These are phyloP conservation scores for Zaprionus obscuricornis DNA, from an alignment of 2,888 invertebrate genomes.

Conservation along the genomic window DNA sequence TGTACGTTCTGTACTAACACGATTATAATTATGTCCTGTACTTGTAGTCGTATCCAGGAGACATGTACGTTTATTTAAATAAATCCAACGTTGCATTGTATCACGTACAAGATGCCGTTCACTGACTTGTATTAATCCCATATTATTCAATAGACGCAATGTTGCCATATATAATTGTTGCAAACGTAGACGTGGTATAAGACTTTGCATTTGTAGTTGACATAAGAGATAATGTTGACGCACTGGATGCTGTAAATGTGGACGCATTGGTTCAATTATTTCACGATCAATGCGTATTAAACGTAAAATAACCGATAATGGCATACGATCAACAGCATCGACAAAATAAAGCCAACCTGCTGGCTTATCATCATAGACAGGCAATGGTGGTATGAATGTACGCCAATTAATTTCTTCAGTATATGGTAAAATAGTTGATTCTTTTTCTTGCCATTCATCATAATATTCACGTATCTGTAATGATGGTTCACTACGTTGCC, in stretches of 20 bases:
- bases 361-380: conserved; percentile 85
- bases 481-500: conserved; percentile 79
- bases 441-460: conserved; percentile 84
- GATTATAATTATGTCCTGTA: conserved; percentile 86
- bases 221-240: conserved; percentile 87
- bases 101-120: conserved; percentile 86
- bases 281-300: conserved; percentile 85
- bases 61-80: conserved; percentile 86
- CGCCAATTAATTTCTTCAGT: conserved; percentile 87
- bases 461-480: conserved; percentile 81
- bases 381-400: conserved; percentile 89
- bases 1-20: conserved; percentile 84
- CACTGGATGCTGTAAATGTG: conserved; percentile 87
- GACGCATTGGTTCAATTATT: conserved; percentile 85
- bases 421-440: conserved; percentile 71
- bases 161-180: conserved; percentile 80
- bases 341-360: conserved; percentile 88
- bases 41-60: conserved; percentile 88
- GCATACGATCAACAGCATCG: conserved; percentile 88
- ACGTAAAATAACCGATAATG: conserved; percentile 88
- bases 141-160: conserved; percentile 86
- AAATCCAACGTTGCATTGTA: conserved; percentile 88
- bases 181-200: conserved; percentile 71
- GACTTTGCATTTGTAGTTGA: conserved; percentile 82
- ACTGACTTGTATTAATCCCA: conserved; percentile 88